phyloP scores from a whole-genome alignment of 1,140 invertebrate genomes.

The Piezodorus guildinii region DNA sequence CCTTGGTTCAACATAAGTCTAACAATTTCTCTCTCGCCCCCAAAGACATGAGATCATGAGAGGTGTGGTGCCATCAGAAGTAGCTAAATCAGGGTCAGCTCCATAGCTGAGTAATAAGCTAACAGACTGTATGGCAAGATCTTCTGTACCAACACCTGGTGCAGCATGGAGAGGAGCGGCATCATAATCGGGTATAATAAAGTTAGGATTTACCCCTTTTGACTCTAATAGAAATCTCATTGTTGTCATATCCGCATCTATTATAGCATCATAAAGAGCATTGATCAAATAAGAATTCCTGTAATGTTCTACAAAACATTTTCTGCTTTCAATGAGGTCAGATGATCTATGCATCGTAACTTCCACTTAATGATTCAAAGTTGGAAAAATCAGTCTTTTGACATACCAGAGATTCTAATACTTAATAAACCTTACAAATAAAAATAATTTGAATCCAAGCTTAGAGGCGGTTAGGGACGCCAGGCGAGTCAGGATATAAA shows the following conservation, averaged over 20 bases:
- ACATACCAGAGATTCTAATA: too few relatives aligned
- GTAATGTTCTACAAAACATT: neutral
- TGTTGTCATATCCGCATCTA: neutral
- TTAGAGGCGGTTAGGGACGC: too few relatives aligned
- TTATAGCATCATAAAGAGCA: constrained; percentile 10
- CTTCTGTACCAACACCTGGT: constrained; percentile 9
- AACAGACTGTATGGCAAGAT: constrained; percentile 9
- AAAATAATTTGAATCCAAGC: too few relatives aligned
- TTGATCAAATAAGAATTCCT: neutral
- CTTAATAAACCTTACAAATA: too few relatives aligned
- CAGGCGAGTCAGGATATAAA: too few relatives aligned
- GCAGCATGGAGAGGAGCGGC: constrained; percentile 12
- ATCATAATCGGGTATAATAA: constrained; percentile 2
- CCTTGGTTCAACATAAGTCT: constrained; percentile 8
- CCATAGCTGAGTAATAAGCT: neutral
- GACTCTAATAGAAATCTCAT: neutral
- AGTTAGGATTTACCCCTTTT: constrained; percentile 12
- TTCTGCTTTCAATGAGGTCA: neutral
- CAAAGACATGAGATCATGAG: constrained; percentile 10
- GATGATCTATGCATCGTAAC: neutral
- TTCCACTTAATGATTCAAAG: too few relatives aligned
- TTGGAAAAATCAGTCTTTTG: too few relatives aligned
- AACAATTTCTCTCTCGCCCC: constrained; percentile 4
- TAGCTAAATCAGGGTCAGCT: constrained; percentile 13
- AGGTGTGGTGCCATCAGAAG: constrained; percentile 15